Evolutionary conservation across 2,797 vertebrate genomes (phyloP), one percentile per base, ranked within the genome.

Genomic region (Muscicapa comitata): DNA sequence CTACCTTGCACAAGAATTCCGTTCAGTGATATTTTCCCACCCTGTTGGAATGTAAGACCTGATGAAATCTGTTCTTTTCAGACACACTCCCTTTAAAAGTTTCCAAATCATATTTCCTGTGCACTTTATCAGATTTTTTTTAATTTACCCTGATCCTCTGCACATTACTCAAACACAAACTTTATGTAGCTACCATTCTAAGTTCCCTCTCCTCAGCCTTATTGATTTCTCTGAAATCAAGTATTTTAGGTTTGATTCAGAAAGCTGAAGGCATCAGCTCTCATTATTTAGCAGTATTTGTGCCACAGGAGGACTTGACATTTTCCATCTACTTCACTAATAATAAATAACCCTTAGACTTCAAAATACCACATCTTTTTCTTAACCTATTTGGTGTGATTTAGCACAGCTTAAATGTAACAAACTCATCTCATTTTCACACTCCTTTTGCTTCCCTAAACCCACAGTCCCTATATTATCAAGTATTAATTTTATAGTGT

Each of bases 321-420:
- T 92, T 79, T 90, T 50, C 48, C 26, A 13, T 23, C 74, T 55
- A 16, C 63, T 92, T 79, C 38, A 71, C 31, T 24, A 84, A 26
- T 29, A 79, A 81, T 7, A n/a, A 18, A 50, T 19, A 62, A 17
- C 42, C 28, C 25, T 66, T 5, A 21, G 28, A 61, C 47, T 84
- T 38, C 18, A 66, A 87, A 91, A 78, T 4, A 28, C 35, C 66
- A 58, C 10, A 0, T 18, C 11, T 55, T 85, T 70, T 92, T 59
- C 77, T 78, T 73, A 48, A 42, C 20, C 17, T 13, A 19, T 24
- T n/a, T 29, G 38, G 23, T 47, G 61, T 35, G 50, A 54, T 38
- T 72, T 65, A 58, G 59, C 51, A 17, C 0, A 19, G 11, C 17
- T 72, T 18, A 74, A 54, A 33, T 9, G 13, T 10, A 74, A 42